Evolutionary conservation across 2,797 vertebrate species (phyloP), one percentile per base, ranked within the genome.

Genomic region (Etheostoma nigrum): DNA sequence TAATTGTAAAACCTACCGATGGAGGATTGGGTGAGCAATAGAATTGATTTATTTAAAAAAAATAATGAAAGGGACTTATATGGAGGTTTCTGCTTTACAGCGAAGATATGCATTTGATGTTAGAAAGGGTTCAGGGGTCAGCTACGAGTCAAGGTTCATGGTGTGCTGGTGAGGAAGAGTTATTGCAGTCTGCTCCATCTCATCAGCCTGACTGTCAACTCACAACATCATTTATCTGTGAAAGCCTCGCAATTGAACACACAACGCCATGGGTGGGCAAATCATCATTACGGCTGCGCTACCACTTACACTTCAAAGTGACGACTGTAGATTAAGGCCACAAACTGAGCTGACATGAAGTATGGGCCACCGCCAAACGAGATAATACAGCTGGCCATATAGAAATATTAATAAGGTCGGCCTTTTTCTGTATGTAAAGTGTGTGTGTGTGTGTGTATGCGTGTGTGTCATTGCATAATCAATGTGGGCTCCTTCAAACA

Each of bases 101-200:
- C 10, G 10, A 40, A 11, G 1, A 66, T 12, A 42, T 2, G 9
- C 49, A 10, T 23, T 42, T 5, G 3, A 54, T 51, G 45, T 40
- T 61, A 48, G 58, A 54, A 23, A 15, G 62, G 59, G 74, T 76
- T 80, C 61, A 47, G 70, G 78, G 90, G 82, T 90, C 88, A 82
- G 85, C 60, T n/a, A 51, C 27, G 61, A 71, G 84, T 73, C 87
- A 86, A 87, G 87, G 85, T 83, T 75, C 75, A 81, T 3, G 63
- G 33, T n/a, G 66, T 14, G 69, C 70, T 30, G 76, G 51, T 47
- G 57, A 54, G 27, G 75, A 79, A 81, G 86, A 91, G 64, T 88
- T 84, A 89, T 70, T 84, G 82, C 82, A 78, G 73, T 67, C 62
- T 9, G 80, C 76, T 82, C 78, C 66, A 73, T 85, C 83, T 91